Base-by-base conservation (phyloP, 2,113 vertebrate genomes). In the Uropsilus gracilis region DNA sequence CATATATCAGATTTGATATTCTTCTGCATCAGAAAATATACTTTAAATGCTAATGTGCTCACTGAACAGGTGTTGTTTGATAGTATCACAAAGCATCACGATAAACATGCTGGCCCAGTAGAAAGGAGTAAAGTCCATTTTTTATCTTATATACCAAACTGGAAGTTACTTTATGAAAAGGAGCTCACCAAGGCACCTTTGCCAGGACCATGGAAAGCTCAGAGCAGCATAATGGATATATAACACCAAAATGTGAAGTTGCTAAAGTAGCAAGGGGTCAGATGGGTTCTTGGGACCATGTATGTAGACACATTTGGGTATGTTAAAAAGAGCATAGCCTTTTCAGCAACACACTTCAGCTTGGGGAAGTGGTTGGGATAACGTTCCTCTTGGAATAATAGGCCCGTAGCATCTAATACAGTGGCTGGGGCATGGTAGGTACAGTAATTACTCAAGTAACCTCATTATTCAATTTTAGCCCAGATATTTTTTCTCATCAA, bases 41-140 rank as follows among this genome's bases (percentile, higher is more conserved):
- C 64, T 95, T 86, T 85, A 96, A 97, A 95, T 96, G 92, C 76
- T 96, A 95, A 91, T 93, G 44, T 64, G 39, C 63, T 95, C 34
- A 63, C 12, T 5, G 34, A 95, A 68, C 94, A 94, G 94, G 94
- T 93, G 84, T 42, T 16, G 2, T 91, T 87, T 80, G 75, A 90
- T 93, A 91, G 61, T 37, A 89, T 89, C 89, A 76, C 53, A 85
- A 80, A 89, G 30, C 44, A 83, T 72, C 39, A 22, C 71, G 46
- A 87, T 91, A 86, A 92, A 87, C 39, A 34, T 16, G 7, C 80
- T 85, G 91, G 18, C 90, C 75, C 39, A 39, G 16, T 80, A 76
- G 89, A 89, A 78, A 95, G 83, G 22, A 92, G 32, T 61, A 93
- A 91, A 50, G 10, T 46, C 76, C 37, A 34, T 76, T 95, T 91